These are phyloP conservation scores for Nyctalus aviator DNA, from an alignment of 2,797 vertebrate genomes.

Conservation along the genomic window DNA sequence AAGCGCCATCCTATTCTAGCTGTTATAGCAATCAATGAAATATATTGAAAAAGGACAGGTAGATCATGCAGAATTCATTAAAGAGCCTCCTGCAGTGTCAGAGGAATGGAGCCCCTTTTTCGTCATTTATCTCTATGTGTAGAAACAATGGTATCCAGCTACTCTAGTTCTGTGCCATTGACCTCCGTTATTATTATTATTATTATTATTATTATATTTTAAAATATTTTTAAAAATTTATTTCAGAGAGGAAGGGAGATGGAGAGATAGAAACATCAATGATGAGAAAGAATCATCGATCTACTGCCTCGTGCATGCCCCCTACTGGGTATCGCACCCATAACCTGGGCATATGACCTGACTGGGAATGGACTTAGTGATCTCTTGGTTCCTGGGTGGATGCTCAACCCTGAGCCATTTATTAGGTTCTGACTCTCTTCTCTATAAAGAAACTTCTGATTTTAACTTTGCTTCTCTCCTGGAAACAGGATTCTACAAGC, in stretches of 20 bases:
- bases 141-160: neutral
- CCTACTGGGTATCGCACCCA: too few species aligned
- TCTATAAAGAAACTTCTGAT: slow-evolving; percentile 16
- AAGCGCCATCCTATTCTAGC: neutral
- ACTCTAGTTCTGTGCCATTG: neutral
- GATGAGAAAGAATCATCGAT: too few species aligned
- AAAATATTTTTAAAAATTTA: too few species aligned
- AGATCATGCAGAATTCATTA: neutral
- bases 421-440: neutral
- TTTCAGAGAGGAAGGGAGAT: too few species aligned
- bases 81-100: neutral
- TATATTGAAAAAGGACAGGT: neutral
- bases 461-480: slow-evolving; percentile 44
- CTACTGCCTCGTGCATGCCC: too few species aligned
- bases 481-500: neutral
- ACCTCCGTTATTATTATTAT: neutral
- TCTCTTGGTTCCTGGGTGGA: too few species aligned
- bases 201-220: too few species aligned
- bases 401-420: neutral
- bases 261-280: too few species aligned
- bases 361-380: too few species aligned
- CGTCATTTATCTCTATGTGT: neutral
- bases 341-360: too few species aligned
- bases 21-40: neutral
- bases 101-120: neutral